Percentiles rank a stretch among this genome's conserved stretches.
phyloP scores from a whole-genome alignment of 2,888 invertebrate genomes.

The Leptodirus hochenwartii region DNA sequence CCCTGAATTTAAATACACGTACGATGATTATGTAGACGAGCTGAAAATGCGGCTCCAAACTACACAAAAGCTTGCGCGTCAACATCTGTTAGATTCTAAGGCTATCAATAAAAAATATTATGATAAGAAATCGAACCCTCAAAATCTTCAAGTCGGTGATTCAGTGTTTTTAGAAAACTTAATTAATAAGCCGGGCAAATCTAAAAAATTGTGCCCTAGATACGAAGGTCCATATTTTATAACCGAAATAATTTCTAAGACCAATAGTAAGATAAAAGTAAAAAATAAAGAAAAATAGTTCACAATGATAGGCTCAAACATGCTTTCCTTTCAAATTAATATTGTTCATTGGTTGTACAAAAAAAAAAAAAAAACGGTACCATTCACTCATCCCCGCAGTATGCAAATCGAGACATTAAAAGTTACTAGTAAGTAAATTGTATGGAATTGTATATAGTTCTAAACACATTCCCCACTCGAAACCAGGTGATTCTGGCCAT shows the following conservation, averaged over 20 bases:
- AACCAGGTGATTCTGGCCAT: too few relatives aligned
- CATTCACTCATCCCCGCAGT: too few relatives aligned
- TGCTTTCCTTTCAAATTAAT: slow-evolving; percentile 4
- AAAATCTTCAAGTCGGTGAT: slow-evolving; percentile 8
- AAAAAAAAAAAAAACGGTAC: too few relatives aligned
- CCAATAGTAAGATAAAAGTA: slow-evolving; percentile 8
- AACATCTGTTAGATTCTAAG: slow-evolving; percentile 10
- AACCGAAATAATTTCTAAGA: slow-evolving; percentile 8
- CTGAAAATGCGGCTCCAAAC: slow-evolving; percentile 4
- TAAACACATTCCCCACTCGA: too few relatives aligned
- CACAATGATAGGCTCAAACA: slow-evolving; percentile 4
- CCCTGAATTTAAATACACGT: slow-evolving; percentile 6
- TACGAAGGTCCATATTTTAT: slow-evolving; percentile 10
- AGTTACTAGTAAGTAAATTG: too few relatives aligned
- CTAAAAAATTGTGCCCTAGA: slow-evolving; percentile 9
- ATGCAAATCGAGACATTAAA: too few relatives aligned
- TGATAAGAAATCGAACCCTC: slow-evolving; percentile 10
- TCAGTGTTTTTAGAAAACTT: slow-evolving; percentile 8
- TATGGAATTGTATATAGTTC: too few relatives aligned
- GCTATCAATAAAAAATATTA: slow-evolving; percentile 8
- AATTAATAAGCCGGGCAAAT: slow-evolving; percentile 5
- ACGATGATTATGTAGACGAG: slow-evolving; percentile 4
- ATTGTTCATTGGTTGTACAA: too few relatives aligned
- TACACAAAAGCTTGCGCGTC: slow-evolving; percentile 7
- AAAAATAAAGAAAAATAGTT: slow-evolving; percentile 5